Conservation (phyloP, 2,797 vertebrate species). For the Chelonia mydas region DNA sequence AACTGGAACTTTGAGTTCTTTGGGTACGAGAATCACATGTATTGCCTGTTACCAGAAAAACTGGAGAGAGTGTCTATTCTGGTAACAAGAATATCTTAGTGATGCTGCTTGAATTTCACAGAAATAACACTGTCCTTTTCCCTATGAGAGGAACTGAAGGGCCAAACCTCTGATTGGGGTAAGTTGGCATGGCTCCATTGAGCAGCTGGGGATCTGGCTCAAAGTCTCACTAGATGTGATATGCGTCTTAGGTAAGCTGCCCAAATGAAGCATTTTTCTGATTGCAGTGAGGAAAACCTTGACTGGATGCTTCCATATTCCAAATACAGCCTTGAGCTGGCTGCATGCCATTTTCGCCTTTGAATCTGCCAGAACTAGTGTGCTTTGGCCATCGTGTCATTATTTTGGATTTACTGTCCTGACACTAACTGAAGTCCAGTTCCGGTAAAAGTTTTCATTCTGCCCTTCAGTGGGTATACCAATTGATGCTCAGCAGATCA, state of each 20-base stretch:
- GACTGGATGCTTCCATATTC: neutral
- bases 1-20: neutral
- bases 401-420: constrained; percentile 12
- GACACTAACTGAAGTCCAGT: neutral
- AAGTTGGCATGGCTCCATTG: neutral
- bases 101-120: neutral
- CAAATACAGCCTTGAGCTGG: constrained; percentile 11
- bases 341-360: neutral
- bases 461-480: constrained; percentile 43
- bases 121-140: neutral
- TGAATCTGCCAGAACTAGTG: neutral
- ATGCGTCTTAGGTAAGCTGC: neutral
- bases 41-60: neutral
- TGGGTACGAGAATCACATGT: neutral
- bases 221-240: neutral
- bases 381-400: neutral
- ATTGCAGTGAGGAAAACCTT: neutral
- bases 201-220: neutral
- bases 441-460: constrained; percentile 35
- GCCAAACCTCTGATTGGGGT: neutral
- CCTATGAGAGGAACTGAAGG: neutral
- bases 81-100: neutral
- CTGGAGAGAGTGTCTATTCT: accelerated
- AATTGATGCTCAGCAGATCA: constrained; percentile 67
- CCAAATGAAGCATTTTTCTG: neutral